These are phyloP conservation scores for Cotesia vestalis DNA, from an alignment of 1,140 invertebrate genomes.

Conservation along the genomic window DNA sequence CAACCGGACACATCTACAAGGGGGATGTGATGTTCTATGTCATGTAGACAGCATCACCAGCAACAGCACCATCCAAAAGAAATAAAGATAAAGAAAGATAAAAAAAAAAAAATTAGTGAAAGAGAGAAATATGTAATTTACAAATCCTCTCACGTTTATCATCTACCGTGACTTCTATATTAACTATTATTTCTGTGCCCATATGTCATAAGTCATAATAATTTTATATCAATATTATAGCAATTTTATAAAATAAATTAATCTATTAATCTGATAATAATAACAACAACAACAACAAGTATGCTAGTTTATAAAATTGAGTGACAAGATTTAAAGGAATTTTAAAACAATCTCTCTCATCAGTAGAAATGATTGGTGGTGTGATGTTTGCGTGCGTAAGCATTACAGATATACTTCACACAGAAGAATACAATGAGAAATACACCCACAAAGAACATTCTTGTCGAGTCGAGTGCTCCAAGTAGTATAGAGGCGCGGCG, in stretches of 20 bases:
- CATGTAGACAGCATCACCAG: neutral
- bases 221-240: too few species aligned
- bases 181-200: slow-evolving; percentile 8
- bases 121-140: slow-evolving; percentile 25
- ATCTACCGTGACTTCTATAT: slow-evolving; percentile 29
- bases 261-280: too few species aligned
- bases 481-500: slow-evolving; percentile 45
- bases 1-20: neutral
- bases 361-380: neutral
- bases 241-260: too few species aligned
- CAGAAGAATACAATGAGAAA: slow-evolving; percentile 39
- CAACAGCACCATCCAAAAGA: neutral
- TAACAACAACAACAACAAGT: too few species aligned
- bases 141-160: slow-evolving; percentile 20
- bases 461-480: slow-evolving; percentile 47
- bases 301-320: too few species aligned
- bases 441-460: slow-evolving; percentile 55
- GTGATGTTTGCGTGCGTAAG: slow-evolving; percentile 38
- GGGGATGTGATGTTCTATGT: slow-evolving; percentile 7
- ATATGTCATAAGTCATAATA: slow-evolving; percentile 23
- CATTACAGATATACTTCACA: slow-evolving; percentile 37
- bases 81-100: too few species aligned
- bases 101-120: too few species aligned
- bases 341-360: too few species aligned
- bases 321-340: too few species aligned